Base-by-base conservation (phyloP, 2,888 invertebrate species). In the Hypolimnas misippus region DNA sequence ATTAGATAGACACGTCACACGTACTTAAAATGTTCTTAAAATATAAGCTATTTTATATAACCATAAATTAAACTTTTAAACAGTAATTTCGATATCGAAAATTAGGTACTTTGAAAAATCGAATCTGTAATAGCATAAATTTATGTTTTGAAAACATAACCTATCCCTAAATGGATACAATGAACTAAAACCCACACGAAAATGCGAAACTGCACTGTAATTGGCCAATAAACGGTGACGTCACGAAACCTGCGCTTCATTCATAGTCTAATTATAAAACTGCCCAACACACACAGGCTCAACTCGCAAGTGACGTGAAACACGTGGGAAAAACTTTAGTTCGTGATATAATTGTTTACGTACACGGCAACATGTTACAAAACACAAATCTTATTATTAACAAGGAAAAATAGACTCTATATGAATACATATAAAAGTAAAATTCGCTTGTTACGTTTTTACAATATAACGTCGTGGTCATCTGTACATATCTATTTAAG, bases 301-400 rank as follows among this genome's bases (percentile, higher is more conserved):
- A 44, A 7, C 14, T 38, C 46, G 57, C 25, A 50, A 66, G 46
- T 71, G 73, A 74, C 73, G 72, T 63, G 63, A 44, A 65, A 66
- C 72, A 75, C 76, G 76, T 75, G 76, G 71, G 77, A 76, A 76
- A 25, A 75, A 70, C 70, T 71, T 73, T 63, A 63, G 52, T 54
- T 63, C 71, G 67, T 77, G 74, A 75, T 74, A 71, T 75, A 74
- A 74, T 74, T 73, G 75, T 76, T 76, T 75, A 75, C 73, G 66
- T 71, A 70, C 63, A 63, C 66, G 56, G 66, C 62, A 61, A 60
- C 62, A 59, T 38, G 57, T 49, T 29, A 58, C 25, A 42, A 33
- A 44, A 33, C 21, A 59, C 40, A 49, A 19, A 51, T 6, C 17
- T 29, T 35, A 35, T 42, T 50, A 38, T 19, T 19, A 16, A 7